Evolutionary conservation across 2,113 vertebrate genomes (phyloP).

Genomic region (Machaerirhynchus nigripectus): DNA sequence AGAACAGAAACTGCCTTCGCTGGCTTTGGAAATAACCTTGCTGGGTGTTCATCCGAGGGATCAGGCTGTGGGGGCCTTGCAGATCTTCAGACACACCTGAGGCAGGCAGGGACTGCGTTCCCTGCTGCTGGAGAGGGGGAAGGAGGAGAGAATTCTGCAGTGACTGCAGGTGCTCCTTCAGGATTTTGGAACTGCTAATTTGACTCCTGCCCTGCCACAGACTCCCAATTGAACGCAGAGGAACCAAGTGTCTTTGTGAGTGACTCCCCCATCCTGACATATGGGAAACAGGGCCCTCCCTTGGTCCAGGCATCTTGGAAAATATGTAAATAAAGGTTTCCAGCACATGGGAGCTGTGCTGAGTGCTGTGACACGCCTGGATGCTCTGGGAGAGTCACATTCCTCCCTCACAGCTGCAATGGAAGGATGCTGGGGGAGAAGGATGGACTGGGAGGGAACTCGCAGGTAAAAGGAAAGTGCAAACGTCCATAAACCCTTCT

Average conservation of each 20-base stretch:
- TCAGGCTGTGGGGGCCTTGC: neutral
- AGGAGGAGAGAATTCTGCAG: neutral
- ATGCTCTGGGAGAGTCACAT: neutral
- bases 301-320: neutral
- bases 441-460: neutral
- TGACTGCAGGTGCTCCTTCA: neutral
- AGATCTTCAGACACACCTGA: neutral
- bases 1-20: neutral
- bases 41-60: neutral
- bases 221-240: neutral
- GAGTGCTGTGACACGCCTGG: neutral
- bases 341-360: rapidly evolving
- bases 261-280: neutral
- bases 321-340: neutral
- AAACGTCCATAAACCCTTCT: neutral
- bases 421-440: neutral
- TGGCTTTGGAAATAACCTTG: neutral
- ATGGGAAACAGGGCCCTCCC: neutral
- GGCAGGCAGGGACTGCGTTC: neutral
- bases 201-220: neutral
- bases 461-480: neutral
- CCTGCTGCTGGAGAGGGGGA: neutral
- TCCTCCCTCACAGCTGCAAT: neutral
- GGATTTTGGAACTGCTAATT: neutral
- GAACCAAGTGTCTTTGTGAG: neutral